phyloP scores from a whole-genome alignment of 2,888 invertebrate species.

The Ophion ellenae region DNA sequence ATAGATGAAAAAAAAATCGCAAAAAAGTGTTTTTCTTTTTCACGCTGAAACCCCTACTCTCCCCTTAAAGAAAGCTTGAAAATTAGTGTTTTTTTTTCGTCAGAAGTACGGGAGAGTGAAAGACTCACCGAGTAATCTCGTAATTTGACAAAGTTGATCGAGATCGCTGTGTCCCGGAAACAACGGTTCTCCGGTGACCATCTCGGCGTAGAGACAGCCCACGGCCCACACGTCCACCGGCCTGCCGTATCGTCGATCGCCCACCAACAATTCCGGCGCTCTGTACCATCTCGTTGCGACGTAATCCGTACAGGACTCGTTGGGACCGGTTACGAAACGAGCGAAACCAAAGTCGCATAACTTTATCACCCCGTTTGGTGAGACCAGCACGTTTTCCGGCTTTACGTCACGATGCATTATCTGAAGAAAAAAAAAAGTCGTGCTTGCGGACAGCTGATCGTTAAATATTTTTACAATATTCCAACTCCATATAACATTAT shows the following conservation, averaged over 20 bases:
- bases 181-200: constrained; percentile 93
- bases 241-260: constrained; percentile 90
- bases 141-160: constrained; percentile 93
- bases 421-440: constrained; percentile 81
- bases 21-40: too few species aligned
- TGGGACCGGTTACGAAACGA: constrained; percentile 88
- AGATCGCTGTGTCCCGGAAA: constrained; percentile 96
- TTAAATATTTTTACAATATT: too few species aligned
- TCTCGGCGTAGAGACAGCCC: constrained; percentile 93
- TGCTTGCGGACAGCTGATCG: not conserved
- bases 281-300: constrained; percentile 96
- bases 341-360: constrained; percentile 97
- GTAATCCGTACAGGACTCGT: constrained; percentile 94
- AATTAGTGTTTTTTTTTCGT: not conserved
- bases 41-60: too few species aligned
- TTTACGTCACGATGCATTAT: constrained; percentile 95
- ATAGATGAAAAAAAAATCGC: too few species aligned
- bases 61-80: not conserved
- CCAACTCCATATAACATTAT: too few species aligned
- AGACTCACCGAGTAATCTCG: constrained; percentile 89
- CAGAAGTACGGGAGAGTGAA: not conserved
- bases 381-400: constrained; percentile 94
- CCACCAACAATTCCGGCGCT: constrained; percentile 93
- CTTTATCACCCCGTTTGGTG: constrained; percentile 92
- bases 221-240: constrained; percentile 95